Percentiles rank a stretch among this genome's conserved stretches.
These are phyloP conservation scores for Parauchenoglanis punctatus DNA, from an alignment of 2,797 vertebrate genomes.

Conservation along the genomic window DNA sequence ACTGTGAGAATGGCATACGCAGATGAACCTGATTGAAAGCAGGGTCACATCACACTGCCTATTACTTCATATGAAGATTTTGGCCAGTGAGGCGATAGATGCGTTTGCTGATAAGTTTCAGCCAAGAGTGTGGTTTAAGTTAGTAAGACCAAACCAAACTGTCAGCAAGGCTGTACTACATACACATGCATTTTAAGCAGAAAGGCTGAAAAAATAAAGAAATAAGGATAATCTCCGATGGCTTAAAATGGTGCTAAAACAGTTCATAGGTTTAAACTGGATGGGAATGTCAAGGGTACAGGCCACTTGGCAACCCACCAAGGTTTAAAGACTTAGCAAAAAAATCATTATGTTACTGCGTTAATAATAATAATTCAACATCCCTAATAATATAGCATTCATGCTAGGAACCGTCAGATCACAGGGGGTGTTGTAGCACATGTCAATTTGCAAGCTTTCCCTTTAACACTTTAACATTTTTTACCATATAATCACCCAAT, in stretches of 20 bases:
- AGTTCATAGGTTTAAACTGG: background rate
- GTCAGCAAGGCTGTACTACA: constrained; percentile 33
- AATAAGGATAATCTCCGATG: background rate
- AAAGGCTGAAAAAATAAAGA: constrained; percentile 1
- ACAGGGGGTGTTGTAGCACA: background rate
- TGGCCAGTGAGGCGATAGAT: constrained; percentile 39
- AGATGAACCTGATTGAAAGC: constrained; percentile 53
- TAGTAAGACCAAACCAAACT: constrained; percentile 39
- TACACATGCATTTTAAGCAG: background rate
- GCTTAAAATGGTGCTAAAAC: constrained; percentile 8
- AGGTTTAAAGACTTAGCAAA: background rate
- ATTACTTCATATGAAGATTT: constrained; percentile 51
- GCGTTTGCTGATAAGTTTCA: constrained; percentile 46
- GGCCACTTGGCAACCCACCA: background rate
- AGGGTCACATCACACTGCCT: constrained; percentile 31
- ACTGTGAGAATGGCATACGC: constrained; percentile 46
- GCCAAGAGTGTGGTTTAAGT: constrained; percentile 56
- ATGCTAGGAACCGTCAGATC: background rate
- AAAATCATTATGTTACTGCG: constrained; percentile 4
- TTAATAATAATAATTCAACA: background rate
- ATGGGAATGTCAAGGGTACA: background rate
- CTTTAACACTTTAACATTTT: background rate
- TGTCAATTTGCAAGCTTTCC: background rate
- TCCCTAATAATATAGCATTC: background rate
- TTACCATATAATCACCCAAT: background rate